phyloP scores from a whole-genome alignment of 2,113 vertebrate species.

The Loxodonta africana region DNA sequence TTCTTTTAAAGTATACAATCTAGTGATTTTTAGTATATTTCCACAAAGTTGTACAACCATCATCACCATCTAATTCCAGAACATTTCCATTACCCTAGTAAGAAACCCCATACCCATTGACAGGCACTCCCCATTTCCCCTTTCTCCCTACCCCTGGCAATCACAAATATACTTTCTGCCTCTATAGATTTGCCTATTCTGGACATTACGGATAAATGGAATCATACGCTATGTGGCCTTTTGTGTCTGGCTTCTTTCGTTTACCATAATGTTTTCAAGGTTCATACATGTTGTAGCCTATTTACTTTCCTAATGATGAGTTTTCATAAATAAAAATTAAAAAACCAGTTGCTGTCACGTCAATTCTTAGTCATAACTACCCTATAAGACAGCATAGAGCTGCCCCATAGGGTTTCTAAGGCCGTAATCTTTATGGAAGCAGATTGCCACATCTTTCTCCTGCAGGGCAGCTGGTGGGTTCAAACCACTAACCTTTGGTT shows the following conservation, averaged over 20 bases:
- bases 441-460: background rate
- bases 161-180: background rate
- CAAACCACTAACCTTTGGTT: background rate
- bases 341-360: background rate
- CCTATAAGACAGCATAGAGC: background rate
- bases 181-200: background rate
- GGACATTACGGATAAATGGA: slow-evolving; percentile 13
- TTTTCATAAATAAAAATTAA: background rate
- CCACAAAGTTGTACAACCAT: background rate
- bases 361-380: background rate
- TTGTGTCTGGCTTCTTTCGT: slow-evolving; percentile 24
- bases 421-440: background rate
- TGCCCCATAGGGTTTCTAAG: background rate
- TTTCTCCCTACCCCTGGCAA: background rate
- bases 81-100: background rate
- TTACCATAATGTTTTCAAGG: background rate
- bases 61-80: slow-evolving; percentile 26
- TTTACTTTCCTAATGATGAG: background rate
- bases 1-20: background rate
- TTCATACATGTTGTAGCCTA: background rate
- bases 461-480: background rate
- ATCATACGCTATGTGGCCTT: background rate
- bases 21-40: slow-evolving; percentile 27
- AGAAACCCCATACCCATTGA: background rate
- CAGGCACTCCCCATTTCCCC: background rate